phyloP scores from a whole-genome alignment of 2,888 invertebrate species.

The Sycophila texana region DNA sequence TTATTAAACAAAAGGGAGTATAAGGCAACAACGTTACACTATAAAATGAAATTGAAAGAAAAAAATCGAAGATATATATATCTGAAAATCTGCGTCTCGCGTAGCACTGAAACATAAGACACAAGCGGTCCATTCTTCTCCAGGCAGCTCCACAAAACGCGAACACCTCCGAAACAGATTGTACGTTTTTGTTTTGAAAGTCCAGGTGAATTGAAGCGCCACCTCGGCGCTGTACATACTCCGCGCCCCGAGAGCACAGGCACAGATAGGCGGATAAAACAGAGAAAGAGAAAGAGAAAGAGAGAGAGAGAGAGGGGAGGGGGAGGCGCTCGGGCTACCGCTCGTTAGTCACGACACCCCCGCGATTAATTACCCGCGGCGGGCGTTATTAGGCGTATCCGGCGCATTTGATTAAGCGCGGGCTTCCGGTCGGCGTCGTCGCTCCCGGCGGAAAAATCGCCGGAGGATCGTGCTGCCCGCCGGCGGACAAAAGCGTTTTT shows the following conservation, averaged over 20 bases:
- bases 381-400: constrained; percentile 49
- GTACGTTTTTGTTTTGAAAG: no score
- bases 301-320: constrained; percentile 10
- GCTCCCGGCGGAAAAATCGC: background rate
- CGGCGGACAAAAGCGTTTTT: constrained; percentile 18
- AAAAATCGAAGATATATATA: no score
- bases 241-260: no score
- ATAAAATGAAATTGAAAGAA: no score
- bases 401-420: constrained; percentile 49
- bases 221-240: background rate
- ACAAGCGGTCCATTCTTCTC: no score
- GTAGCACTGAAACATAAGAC: no score
- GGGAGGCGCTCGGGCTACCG: constrained; percentile 23
- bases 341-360: constrained; percentile 51
- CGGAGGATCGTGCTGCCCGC: constrained; percentile 1
- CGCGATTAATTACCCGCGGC: constrained; percentile 49
- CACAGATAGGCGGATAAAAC: background rate
- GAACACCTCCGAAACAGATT: no score
- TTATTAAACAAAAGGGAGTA: no score
- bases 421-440: constrained; percentile 1
- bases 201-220: constrained; percentile 6
- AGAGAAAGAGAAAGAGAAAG: background rate
- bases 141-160: no score
- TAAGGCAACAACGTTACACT: no score
- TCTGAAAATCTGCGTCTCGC: no score